Base-by-base conservation (phyloP, 2,113 vertebrate genomes). In the Campylomormyrus tamandua region DNA sequence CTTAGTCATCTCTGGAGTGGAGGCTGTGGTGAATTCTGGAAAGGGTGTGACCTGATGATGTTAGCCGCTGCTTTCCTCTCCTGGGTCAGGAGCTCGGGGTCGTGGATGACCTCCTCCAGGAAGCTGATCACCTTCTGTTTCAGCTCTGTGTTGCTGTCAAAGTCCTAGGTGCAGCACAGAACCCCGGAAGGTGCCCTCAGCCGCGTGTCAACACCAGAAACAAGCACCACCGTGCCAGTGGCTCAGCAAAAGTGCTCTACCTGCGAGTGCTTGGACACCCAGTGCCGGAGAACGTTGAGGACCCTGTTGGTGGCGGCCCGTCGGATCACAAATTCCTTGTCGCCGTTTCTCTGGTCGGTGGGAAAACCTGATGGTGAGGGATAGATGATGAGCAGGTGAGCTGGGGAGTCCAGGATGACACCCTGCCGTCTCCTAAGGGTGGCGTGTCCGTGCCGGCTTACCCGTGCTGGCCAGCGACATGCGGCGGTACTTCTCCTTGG, bases 221-320 rank as follows among this genome's bases (percentile, higher is more conserved):
- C 10, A 15, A 24, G 21, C 45, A n/a, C 42, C 31, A 4, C 11
- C 31, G 7, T 9, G 13, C 4, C 24, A 45, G 31, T 3, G 7
- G 39, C 15, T 19, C 53, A 7, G 15, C 10, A 9, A 9, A 6
- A 42, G n/a, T 5, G 56, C 35, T 49, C 50, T 95, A 99, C 98
- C 97, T 98, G 98, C 0, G 97, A 96, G 93, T 99, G 98, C 91
- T 99, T 99, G 95, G 98, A 99, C 92, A 99, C 98, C 98, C 98
- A 99, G 95, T 99, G 98, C 74, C 98, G 95, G 90, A 99, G 94
- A 58, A 99, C 98, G 0, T 99, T 99, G 31, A 99, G 96, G 19
- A 99, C 98, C 0, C 98, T 94, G 94, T 99, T 99, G 93, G 98
- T 99, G n/a, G 98, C 98, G 0, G 98, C 98, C 88, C 98, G 95